Conservation (phyloP, 2,888 invertebrate species). For the Sympetrum striolatum region DNA sequence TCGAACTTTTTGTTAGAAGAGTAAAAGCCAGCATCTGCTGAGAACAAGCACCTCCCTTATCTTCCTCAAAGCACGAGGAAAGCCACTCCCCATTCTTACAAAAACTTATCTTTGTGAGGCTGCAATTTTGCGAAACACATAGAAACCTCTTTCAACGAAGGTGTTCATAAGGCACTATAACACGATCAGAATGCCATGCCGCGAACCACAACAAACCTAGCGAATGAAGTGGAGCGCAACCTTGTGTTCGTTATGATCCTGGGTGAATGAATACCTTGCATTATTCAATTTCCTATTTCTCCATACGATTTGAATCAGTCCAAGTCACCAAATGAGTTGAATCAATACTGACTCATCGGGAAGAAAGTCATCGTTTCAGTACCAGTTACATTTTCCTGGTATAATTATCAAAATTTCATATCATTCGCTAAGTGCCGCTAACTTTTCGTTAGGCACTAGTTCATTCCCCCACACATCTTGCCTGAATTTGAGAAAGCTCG, state of each 20-base stretch:
- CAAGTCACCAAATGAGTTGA: too few relatives aligned
- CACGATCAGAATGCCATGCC: not conserved
- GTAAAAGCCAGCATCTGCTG: not conserved
- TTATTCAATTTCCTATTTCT: too few relatives aligned
- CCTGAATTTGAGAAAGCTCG: not conserved
- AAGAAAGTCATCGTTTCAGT: too few relatives aligned
- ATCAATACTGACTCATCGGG: too few relatives aligned
- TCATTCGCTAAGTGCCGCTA: too few relatives aligned
- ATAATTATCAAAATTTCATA: too few relatives aligned
- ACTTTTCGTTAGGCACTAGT: too few relatives aligned
- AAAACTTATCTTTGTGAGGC: not conserved
- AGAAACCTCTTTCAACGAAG: not conserved
- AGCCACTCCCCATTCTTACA: not conserved
- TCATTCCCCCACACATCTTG: too few relatives aligned
- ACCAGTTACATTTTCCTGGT: too few relatives aligned
- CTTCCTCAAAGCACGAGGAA: not conserved
- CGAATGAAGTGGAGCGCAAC: not conserved
- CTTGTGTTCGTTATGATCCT: not conserved
- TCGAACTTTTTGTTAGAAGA: not conserved
- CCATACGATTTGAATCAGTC: too few relatives aligned
- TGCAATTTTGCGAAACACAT: not conserved
- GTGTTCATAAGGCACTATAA: not conserved
- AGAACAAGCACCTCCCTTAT: not conserved
- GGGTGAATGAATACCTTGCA: too few relatives aligned
- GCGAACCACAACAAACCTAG: not conserved